Conservation (phyloP, 2,113 vertebrate genomes). For the Eidolon helvum region DNA sequence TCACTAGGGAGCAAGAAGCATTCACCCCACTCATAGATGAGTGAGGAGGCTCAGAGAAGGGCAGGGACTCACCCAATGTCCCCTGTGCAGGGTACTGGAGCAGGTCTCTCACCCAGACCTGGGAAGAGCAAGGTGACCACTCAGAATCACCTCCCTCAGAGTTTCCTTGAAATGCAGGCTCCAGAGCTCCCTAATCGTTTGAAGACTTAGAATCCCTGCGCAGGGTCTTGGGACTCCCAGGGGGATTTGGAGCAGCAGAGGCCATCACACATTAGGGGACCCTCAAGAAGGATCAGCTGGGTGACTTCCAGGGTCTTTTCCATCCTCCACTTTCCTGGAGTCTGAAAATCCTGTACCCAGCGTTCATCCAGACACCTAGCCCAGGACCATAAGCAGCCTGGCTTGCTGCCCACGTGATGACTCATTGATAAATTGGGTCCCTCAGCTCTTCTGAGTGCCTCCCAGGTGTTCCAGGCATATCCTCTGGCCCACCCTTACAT, state of each 20-base stretch:
- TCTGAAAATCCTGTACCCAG: neutral
- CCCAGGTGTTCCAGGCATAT: too few species aligned
- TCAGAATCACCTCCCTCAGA: neutral
- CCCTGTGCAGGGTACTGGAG: neutral
- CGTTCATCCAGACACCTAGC: rapidly evolving
- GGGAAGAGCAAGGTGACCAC: neutral
- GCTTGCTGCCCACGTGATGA: neutral
- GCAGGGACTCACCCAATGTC: rapidly evolving
- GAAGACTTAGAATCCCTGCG: too few species aligned
- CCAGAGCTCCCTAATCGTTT: neutral
- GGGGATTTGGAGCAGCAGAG: neutral
- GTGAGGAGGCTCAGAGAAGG: neutral
- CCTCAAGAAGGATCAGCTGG: neutral
- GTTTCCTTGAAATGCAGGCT: neutral
- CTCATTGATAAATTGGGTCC: rapidly evolving
- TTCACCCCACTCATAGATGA: neutral
- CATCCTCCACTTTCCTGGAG: neutral
- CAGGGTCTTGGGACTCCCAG: too few species aligned
- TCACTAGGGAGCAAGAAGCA: neutral
- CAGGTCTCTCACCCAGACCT: neutral
- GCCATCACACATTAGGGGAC: neutral
- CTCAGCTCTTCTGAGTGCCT: too few species aligned
- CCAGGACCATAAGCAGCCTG: rapidly evolving
- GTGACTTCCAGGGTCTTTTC: neutral
- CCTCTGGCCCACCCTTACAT: too few species aligned